Evolutionary conservation across 2,797 vertebrate species (phyloP).

Genomic region (Chelidonichthys spinosus): DNA sequence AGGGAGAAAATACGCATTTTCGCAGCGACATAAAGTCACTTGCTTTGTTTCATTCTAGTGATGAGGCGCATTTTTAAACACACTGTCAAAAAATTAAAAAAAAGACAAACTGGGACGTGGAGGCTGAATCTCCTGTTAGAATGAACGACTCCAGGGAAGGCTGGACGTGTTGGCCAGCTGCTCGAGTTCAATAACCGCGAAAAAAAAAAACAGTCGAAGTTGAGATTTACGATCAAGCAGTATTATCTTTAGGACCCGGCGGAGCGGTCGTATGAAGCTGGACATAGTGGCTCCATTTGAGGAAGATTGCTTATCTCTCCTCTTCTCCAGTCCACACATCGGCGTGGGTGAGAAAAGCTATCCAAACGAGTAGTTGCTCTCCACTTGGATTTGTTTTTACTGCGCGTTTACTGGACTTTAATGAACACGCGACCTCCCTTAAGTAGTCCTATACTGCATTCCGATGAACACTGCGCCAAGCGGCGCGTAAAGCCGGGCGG

Average conservation of each 20-base stretch:
- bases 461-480: constrained; percentile 48
- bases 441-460: constrained; percentile 55
- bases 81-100: not conserved
- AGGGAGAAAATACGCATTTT: not conserved
- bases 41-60: not conserved
- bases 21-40: not conserved
- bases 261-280: constrained; percentile 81
- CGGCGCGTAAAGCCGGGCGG: constrained; percentile 62
- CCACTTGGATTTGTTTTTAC: constrained; percentile 27
- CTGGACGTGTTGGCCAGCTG: not conserved
- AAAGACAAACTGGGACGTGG: not conserved
- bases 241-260: constrained; percentile 90
- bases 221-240: constrained; percentile 18
- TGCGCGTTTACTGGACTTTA: constrained; percentile 43
- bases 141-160: not conserved
- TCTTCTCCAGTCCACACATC: constrained; percentile 50
- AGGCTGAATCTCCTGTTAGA: not conserved
- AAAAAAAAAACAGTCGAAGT: constrained; percentile 33
- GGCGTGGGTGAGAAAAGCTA: constrained; percentile 38
- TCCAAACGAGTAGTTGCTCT: constrained; percentile 20
- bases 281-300: constrained; percentile 85
- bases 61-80: not conserved
- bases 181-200: not conserved
- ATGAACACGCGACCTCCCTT: constrained; percentile 27
- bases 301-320: constrained; percentile 83